Conservation (phyloP, 2,797 vertebrate genomes). For the Echeneis naucrates region DNA sequence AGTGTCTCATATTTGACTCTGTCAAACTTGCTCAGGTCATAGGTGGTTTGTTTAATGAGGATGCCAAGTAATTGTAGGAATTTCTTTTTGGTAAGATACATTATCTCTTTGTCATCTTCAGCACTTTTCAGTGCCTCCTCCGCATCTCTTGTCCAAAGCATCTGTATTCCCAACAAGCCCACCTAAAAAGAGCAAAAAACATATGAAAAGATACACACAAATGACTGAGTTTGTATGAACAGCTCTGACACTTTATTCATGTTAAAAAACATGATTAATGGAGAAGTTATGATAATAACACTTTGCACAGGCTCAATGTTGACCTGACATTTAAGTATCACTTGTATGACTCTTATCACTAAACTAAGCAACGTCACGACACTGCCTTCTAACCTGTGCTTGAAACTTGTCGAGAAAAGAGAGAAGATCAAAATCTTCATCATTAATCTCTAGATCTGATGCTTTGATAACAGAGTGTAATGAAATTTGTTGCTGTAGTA, state of each 20-base stretch:
- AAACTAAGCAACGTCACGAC: not conserved
- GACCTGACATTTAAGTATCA: not conserved
- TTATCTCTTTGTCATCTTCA: conserved; percentile 88
- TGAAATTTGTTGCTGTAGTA: conserved; percentile 85
- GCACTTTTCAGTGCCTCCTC: conserved; percentile 89
- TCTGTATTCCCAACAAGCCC: conserved; percentile 91
- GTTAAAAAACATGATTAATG: not conserved
- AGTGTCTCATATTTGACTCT: conserved; percentile 92
- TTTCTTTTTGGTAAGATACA: conserved; percentile 88
- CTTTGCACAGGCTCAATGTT: not conserved
- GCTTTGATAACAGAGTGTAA: conserved; percentile 85
- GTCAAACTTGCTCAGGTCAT: conserved; percentile 86
- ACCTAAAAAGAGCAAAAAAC: conserved; percentile 33
- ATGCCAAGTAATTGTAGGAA: conserved; percentile 88
- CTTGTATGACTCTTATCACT: not conserved
- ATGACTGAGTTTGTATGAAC: not conserved
- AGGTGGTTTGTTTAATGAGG: conserved; percentile 89
- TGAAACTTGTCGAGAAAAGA: conserved; percentile 86
- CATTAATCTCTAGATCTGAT: conserved; percentile 85
- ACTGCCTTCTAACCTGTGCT: conserved; percentile 57
- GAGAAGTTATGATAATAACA: conserved; percentile 30
- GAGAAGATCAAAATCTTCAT: conserved; percentile 85
- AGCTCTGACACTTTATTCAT: not conserved
- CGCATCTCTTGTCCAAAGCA: conserved; percentile 95
- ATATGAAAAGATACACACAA: not conserved